Evolutionary conservation across 2,797 vertebrate species (phyloP), one percentile per base, ranked within the genome.

Genomic region (Lagorchestes hirsutus): DNA sequence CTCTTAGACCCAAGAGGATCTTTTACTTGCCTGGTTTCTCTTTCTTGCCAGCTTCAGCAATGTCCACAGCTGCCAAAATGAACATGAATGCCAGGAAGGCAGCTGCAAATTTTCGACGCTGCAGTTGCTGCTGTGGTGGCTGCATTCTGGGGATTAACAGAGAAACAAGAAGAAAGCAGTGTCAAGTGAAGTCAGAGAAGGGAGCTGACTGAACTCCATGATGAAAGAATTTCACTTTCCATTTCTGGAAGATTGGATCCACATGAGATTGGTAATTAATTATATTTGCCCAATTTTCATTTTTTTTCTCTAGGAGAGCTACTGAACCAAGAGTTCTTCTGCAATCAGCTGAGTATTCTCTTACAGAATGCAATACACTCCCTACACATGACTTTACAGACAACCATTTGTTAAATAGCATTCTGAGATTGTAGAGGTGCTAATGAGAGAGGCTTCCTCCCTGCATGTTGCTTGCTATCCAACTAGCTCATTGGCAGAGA

Each of bases 11-110:
- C 10, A 55, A 34, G 91, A 52, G 40, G 54, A 57, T 40, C 18
- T 11, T 18, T 54, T 50, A 54, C 93, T 98, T 98, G 99, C 99
- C 99, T 98, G 98, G 98, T 94, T 99, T 99, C 97, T 99, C 99
- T 96, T 99, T 99, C 97, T 99, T 99, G 74, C 98, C 99, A 0
- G 99, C 98, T 94, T 99, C 98, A 0, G 98, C 97, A 93, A 98
- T 98, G 93, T 97, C 98, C 97, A 99, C 97, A 2, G 98, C 98
- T 96, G 98, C 98, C 95, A 99, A 96, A 95, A 99, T 96, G 97
- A 99, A 98, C 97, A 99, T 54, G 29, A 98, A 98, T 22, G 98
- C 98, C 98, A 99, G 96, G 95, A 99, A 97, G 97, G 97, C 97
- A 94, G 98, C 98, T 93, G 98, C 96, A 96, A 99, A 98, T 97